Evolutionary conservation across 2,888 invertebrate species (phyloP), one percentile per base, ranked within the genome.

Genomic region (Dryobota labecula): DNA sequence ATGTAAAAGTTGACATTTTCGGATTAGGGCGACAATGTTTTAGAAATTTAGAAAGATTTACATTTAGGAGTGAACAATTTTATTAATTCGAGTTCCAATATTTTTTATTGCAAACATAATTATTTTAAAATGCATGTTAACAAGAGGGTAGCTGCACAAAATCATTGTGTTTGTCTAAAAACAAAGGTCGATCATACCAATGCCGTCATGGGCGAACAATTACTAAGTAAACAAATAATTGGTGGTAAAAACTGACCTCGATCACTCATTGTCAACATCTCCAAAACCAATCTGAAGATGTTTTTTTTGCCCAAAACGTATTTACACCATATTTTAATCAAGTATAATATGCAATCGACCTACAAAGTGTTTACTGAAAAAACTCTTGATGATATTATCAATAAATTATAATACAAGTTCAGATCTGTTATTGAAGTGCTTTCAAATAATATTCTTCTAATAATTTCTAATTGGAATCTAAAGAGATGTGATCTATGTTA

Each of bases 131-230:
- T 61, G 11, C 54, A 51, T 45, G n/a, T 41, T 51, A 45, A 45
- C n/a, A 61, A 76, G 78, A 62, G 73, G 80, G 87, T 86, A 85
- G 73, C 47, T 54, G 58, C 58, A 84, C n/a, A 70, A 85, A 83
- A 76, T 65, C 20, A 56, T 71, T 49, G 51, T 57, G 11, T 64
- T 71, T 67, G 63, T 81, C 56, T 69, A 85, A 93, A 94, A 92
- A 88, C 88, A 89, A 90, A 94, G 95, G 94, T 91, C 92, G 87
- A 73, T 83, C 77, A 82, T 85, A 88, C 90, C 94, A 95, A 94
- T 94, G 95, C 90, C 95, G 94, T 93, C 87, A 88, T 91, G 93
- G 92, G 90, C 91, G 93, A 91, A 87, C 90, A 94, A 92, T 91
- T 91, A 90, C 87, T 80, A 86, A 89, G 90, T 86, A 81, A 84